Evolutionary conservation across 2,113 vertebrate genomes (phyloP).

Genomic region (Ptychochromis oligacanthus): DNA sequence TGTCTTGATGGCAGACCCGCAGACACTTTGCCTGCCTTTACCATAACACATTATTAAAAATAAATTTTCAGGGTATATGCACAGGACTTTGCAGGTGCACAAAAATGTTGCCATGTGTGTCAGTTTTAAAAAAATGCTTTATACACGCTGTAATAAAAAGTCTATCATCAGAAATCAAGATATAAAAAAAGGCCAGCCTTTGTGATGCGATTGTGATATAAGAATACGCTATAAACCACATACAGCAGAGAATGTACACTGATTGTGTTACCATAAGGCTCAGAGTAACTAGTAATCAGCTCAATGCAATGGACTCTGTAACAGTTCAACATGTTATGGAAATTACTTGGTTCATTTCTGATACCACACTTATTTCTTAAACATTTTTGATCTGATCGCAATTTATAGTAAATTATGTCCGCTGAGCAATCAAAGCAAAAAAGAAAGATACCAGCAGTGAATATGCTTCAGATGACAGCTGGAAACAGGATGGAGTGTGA

Average conservation of each 20-base stretch:
- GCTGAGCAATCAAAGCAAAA: constrained; percentile 44
- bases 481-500: constrained; percentile 42
- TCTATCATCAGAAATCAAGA: background rate
- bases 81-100: constrained; percentile 1
- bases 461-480: constrained; percentile 60
- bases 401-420: constrained; percentile 44
- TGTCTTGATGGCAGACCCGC: constrained; percentile 22
- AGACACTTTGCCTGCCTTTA: constrained; percentile 13
- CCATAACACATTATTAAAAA: constrained; percentile 6
- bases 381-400: constrained; percentile 50
- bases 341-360: constrained; percentile 34
- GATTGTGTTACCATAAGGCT: constrained; percentile 6
- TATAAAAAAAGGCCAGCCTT: background rate
- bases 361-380: constrained; percentile 32
- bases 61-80: background rate
- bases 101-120: background rate
- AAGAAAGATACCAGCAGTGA: constrained; percentile 45
- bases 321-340: constrained; percentile 28
- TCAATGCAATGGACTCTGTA: constrained; percentile 10
- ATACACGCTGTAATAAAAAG: background rate
- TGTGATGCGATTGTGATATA: constrained; percentile 2
- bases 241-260: background rate
- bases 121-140: background rate
- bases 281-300: constrained; percentile 15
- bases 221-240: background rate